phyloP scores from a whole-genome alignment of 2,888 invertebrate species.

The Bugula neritina region DNA sequence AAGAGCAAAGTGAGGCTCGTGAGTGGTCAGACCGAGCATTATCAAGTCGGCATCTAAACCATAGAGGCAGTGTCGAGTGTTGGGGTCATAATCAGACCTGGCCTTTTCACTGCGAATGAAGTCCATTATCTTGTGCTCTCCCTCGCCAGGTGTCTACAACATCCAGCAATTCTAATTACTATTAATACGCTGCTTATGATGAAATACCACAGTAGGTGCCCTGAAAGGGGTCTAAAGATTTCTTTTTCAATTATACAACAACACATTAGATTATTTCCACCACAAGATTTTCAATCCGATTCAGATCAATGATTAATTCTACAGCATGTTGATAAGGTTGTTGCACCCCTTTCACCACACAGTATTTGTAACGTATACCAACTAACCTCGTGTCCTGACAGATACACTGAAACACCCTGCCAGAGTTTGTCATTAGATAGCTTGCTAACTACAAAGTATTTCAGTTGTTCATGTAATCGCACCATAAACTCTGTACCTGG shows the following conservation, averaged over 20 bases:
- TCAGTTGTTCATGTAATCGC: constrained; percentile 74
- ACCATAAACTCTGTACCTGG: constrained; percentile 89
- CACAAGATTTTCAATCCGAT: too few relatives aligned
- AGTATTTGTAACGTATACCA: too few relatives aligned
- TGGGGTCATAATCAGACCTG: constrained; percentile 75
- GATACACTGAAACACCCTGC: constrained; percentile 76
- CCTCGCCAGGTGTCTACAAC: constrained; percentile 80
- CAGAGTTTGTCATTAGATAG: constrained; percentile 73
- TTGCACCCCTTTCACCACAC: too few relatives aligned
- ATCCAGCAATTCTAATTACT: neutral
- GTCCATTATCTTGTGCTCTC: constrained; percentile 98
- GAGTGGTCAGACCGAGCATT: constrained; percentile 89
- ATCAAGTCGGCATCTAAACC: constrained; percentile 96
- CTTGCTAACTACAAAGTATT: constrained; percentile 78
- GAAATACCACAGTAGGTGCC: too few relatives aligned
- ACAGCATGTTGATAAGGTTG: too few relatives aligned
- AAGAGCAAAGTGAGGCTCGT: constrained; percentile 90
- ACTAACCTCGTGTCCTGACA: constrained; percentile 84
- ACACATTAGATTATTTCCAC: too few relatives aligned
- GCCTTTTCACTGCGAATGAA: constrained; percentile 80
- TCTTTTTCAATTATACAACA: too few relatives aligned
- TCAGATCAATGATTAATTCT: too few relatives aligned
- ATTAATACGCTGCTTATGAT: too few relatives aligned
- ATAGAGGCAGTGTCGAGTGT: constrained; percentile 90
- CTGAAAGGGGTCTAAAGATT: too few relatives aligned